Conservation (phyloP, 2,797 vertebrate genomes). For the Cynopterus sphinx region DNA sequence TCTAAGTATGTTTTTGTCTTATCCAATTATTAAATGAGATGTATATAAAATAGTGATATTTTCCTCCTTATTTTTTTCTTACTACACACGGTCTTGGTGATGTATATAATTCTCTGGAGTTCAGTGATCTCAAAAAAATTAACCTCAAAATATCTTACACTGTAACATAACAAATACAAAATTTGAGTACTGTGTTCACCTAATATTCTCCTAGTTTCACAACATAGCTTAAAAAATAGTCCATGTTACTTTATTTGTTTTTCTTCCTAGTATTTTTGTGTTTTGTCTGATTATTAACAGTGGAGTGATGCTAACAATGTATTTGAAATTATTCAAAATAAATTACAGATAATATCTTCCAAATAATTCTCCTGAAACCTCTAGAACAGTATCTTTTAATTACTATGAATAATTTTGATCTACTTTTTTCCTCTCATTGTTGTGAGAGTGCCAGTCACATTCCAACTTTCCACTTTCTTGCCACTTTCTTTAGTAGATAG, state of each 20-base stretch:
- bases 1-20: neutral
- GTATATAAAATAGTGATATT: neutral
- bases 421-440: neutral
- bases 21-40: neutral
- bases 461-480: neutral
- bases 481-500: neutral
- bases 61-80: neutral
- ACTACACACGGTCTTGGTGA: neutral
- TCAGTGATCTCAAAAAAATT: neutral
- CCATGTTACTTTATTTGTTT: neutral
- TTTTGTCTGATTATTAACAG: neutral
- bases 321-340: conserved; percentile 44
- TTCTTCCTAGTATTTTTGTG: conserved; percentile 16
- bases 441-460: neutral
- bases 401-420: neutral
- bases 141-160: neutral
- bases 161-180: neutral
- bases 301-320: neutral
- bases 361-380: neutral
- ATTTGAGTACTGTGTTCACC: neutral
- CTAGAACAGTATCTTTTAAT: conserved; percentile 15
- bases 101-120: neutral
- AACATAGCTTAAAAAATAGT: neutral
- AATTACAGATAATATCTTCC: neutral
- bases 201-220: neutral